Base-by-base conservation (phyloP, 2,797 vertebrate genomes). In the Gallinago nigripennis region DNA sequence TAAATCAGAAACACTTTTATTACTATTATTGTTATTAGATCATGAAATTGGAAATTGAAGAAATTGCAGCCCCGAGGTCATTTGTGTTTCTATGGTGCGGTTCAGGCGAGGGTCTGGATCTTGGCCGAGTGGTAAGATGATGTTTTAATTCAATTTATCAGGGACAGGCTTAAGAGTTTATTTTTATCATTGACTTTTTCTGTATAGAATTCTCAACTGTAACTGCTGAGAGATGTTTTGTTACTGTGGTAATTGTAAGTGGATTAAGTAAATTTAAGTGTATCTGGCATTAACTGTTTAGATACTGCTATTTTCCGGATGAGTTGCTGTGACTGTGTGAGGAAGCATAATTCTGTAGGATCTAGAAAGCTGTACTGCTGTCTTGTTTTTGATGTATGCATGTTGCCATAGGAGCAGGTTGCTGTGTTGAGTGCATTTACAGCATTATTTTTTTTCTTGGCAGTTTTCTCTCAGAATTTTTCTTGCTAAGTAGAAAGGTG, bases 21-120 rank as follows among this genome's bases (percentile, higher is more conserved):
- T 89, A 30, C 39, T 41, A 1, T 82, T 86, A 3, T 33, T 84
- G 33, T 92, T 90, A 80, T 94, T 64, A 99, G 99, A 99, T 99
- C 80, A 99, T 99, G 99, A 99, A 99, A 96, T 93, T 99, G 96
- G 99, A 99, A 97, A 99, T 99, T 39, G 99, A 99, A 97, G 99
- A 99, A 97, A 99, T 99, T 48, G 99, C 99, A 28, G 99, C 98
- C 19, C 97, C 98, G 8, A 98, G 99, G 51, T 99, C 99, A 16
- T 99, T 99, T 88, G 99, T 99, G 63, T 99, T 99, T 89, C 98
- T 99, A 6, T 99, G 99, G 99, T 99, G 99, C 25, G 99, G 99
- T 65, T 99, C 99, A 46, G 99, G 99, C 54, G 99, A 99, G 95
- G 99, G 99, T 53, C 97, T 99, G 96, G 99, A 99, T 97, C 98